Evolutionary conservation across 2,797 vertebrate species (phyloP).

Genomic region (Sebastes kiyomatsui): DNA sequence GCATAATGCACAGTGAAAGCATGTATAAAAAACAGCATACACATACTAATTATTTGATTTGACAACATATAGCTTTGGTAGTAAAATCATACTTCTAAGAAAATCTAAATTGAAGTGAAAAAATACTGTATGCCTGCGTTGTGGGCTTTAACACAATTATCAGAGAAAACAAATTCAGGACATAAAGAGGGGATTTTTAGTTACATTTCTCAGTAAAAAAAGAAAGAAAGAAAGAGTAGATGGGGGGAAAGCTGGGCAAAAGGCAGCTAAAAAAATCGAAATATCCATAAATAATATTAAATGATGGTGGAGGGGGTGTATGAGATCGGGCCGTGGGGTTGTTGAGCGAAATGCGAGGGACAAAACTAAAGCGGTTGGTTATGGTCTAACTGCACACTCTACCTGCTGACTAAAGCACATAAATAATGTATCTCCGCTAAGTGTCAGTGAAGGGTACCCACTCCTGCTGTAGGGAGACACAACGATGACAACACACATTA

Average conservation of each 20-base stretch:
- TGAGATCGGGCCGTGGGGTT: background rate
- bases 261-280: background rate
- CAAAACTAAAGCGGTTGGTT: constrained; percentile 24
- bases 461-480: constrained; percentile 32
- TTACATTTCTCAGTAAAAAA: background rate
- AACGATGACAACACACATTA: constrained; percentile 29
- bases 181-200: background rate
- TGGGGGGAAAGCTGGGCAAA: background rate
- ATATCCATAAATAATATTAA: background rate
- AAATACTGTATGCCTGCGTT: background rate
- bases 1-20: background rate
- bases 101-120: background rate
- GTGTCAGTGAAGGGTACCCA: constrained; percentile 48
- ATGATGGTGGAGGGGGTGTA: background rate
- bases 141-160: background rate
- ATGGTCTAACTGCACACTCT: constrained; percentile 43
- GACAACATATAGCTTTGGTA: background rate
- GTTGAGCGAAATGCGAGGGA: constrained; percentile 12
- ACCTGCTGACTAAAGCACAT: constrained; percentile 55
- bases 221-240: background rate
- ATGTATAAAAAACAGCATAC: background rate
- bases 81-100: background rate
- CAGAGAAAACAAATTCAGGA: background rate
- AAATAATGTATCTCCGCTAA: constrained; percentile 58
- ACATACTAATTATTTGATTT: background rate